These are phyloP conservation scores for Stramonita haemastoma DNA, from an alignment of 2,888 invertebrate species.

Conservation along the genomic window DNA sequence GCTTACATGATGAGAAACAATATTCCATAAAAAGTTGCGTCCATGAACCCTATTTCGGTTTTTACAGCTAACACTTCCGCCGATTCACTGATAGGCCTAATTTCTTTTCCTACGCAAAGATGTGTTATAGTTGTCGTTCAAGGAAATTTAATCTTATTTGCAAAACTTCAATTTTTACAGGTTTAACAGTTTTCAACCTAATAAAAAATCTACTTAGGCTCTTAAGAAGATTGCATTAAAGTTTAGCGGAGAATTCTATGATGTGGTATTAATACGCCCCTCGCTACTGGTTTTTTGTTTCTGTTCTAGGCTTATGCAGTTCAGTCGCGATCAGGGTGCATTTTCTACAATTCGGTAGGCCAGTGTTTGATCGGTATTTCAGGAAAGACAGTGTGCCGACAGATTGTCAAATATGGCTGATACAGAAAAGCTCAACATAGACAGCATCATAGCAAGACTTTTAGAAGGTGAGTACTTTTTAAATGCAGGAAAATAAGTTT, in stretches of 20 bases:
- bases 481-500: background rate
- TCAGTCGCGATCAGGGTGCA: background rate
- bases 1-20: slow-evolving; percentile 18
- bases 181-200: background rate
- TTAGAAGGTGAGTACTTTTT: slow-evolving; percentile 88
- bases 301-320: slow-evolving; percentile 46
- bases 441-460: slow-evolving; percentile 95
- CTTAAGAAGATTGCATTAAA: no score
- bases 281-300: slow-evolving; percentile 73
- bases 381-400: background rate
- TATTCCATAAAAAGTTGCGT: background rate
- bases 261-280: slow-evolving; percentile 54
- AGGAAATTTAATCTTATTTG: background rate
- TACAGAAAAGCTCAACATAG: slow-evolving; percentile 95
- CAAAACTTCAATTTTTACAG: background rate
- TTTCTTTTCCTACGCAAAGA: background rate
- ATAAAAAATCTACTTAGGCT: background rate
- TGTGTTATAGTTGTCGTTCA: background rate
- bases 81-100: background rate
- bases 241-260: no score
- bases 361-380: background rate
- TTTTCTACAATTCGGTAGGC: no score
- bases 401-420: slow-evolving; percentile 79
- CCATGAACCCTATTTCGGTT: slow-evolving; percentile 9
- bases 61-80: background rate